Conservation (phyloP, 35 echinoderm and acorn worm genomes). For the Apostichopus californicus region DNA sequence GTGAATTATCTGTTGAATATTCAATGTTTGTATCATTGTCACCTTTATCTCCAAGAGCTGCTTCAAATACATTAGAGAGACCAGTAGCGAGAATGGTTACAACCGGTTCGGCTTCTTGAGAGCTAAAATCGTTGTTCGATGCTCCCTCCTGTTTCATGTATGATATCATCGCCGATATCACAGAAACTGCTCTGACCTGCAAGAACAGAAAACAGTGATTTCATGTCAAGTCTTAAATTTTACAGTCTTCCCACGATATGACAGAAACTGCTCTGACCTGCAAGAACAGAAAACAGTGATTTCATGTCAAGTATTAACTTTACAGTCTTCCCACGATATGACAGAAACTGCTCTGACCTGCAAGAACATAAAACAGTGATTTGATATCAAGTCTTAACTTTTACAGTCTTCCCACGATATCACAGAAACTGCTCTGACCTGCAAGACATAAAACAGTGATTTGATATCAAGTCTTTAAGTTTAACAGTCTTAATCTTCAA, state of each 20-base stretch:
- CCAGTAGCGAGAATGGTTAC: conserved; percentile 41
- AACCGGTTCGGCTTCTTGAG: conserved; percentile 42
- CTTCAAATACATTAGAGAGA: conserved; percentile 73
- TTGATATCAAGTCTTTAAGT: too few relatives aligned
- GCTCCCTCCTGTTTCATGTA: conserved; percentile 58
- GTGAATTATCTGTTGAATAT: background rate
- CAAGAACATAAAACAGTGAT: background rate
- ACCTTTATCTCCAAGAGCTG: conserved; percentile 22
- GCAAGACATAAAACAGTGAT: background rate
- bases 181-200: conserved; percentile 57
- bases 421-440: conserved; percentile 59
- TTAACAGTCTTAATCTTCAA: too few relatives aligned
- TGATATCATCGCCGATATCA: conserved; percentile 44
- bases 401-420: too few relatives aligned
- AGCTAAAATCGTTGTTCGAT: background rate
- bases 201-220: background rate
- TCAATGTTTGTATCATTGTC: background rate
- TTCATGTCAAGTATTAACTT: too few relatives aligned
- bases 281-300: background rate
- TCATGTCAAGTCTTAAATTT: too few relatives aligned
- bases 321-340: background rate
- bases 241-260: background rate
- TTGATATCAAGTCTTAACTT: too few relatives aligned
- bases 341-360: conserved; percentile 58
- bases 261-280: conserved; percentile 58